Evolutionary conservation across 2,888 invertebrate species (phyloP), one percentile per base, ranked within the genome.

Genomic region (Laothoe populi): DNA sequence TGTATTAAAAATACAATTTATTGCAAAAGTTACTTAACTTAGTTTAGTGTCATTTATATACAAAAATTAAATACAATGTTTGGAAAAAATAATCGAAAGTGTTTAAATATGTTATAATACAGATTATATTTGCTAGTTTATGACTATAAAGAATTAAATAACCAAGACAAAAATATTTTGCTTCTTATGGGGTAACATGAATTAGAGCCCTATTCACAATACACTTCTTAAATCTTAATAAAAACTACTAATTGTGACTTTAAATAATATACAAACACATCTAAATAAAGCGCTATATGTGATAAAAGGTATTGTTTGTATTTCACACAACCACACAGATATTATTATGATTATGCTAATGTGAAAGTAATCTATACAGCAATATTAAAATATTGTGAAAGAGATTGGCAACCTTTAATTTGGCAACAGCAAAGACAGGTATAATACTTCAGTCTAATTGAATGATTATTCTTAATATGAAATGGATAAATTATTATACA

Each of bases 1-100:
- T 91, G 89, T 92, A 92, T 86, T 92, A 91, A 92, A 92, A 92
- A 92, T 92, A 92, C 92, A 86, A 85, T 92, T 92, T 90, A 92
- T 92, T 92, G 92, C 89, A 86, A 89, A n/a, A 88, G 81, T 84
- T 90, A 88, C 86, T 86, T 87, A 86, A 82, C 89, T 90, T 84
- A 85, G 84, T 86, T 85, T 81, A 86, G 87, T 89, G 91, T 90
- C 86, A 86, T 84, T 86, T 90, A 91, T 92, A 91, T 92, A 92
- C 90, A 92, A 87, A 90, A 88, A 90, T 86, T 86, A 85, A 91
- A 89, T 88, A 90, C 79, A 86, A 81, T 75, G 73, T 77, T 77
- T 77, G 73, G 74, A 75, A 75, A 82, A 72, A 75, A 70, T 76
- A 83, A 82, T 71, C 71, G n/a, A 82, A 86, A 78, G 77, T 72